Evolutionary conservation across 53 echinoderm and acorn worm genomes (phyloP).

Genomic region (Astropecten irregularis): DNA sequence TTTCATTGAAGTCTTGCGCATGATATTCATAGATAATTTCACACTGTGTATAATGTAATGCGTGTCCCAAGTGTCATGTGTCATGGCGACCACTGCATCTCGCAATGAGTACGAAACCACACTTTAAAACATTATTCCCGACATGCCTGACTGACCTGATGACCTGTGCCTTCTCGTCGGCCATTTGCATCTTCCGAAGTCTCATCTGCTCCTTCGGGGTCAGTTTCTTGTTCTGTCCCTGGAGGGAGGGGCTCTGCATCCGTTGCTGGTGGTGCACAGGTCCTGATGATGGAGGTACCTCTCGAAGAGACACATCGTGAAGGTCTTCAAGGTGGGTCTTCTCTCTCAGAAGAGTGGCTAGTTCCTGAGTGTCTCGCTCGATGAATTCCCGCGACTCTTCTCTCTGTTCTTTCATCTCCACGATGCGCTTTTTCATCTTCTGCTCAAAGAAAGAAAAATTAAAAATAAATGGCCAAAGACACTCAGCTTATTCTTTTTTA

Average conservation of each 20-base stretch:
- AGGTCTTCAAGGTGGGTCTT: constrained; percentile 94
- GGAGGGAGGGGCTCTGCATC: background rate
- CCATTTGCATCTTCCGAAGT: constrained; percentile 84
- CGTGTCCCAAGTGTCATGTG: no score
- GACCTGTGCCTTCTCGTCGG: constrained; percentile 76
- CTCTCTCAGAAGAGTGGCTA: constrained; percentile 79
- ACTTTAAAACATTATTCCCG: no score
- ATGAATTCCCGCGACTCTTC: constrained; percentile 67
- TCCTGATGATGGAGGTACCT: background rate
- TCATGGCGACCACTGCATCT: no score
- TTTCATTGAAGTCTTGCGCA: no score
- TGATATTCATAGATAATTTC: no score
- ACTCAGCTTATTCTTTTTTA: no score
- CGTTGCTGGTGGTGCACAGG: background rate
- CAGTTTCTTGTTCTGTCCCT: constrained; percentile 63
- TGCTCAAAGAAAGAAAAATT: constrained; percentile 37
- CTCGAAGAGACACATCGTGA: constrained; percentile 72
- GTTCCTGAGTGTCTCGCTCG: constrained; percentile 80
- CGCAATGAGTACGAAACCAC: no score
- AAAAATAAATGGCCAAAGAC: no score
- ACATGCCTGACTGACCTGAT: constrained; percentile 78
- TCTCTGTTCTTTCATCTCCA: constrained; percentile 79
- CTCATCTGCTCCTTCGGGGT: constrained; percentile 90
- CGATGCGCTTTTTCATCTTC: constrained; percentile 97
- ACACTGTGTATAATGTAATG: no score